A percentile compares a stretch with the other conserved stretches of the same genome.
These are phyloP conservation scores for Sycophaga agraensis DNA, from an alignment of 1,140 invertebrate genomes.

Conservation along the genomic window DNA sequence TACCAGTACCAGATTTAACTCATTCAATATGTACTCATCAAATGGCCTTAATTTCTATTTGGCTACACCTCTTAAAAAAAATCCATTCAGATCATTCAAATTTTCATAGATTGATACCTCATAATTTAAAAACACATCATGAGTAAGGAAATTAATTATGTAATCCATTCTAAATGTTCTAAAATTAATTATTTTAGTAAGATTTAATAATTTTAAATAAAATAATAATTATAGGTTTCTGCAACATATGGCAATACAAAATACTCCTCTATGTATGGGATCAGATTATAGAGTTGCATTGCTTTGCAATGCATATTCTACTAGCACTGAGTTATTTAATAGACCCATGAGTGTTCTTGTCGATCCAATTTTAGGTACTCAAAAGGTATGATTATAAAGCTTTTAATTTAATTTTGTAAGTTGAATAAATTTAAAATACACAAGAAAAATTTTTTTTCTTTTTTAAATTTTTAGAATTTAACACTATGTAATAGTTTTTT, in stretches of 20 bases:
- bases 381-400: slow-evolving; percentile 60
- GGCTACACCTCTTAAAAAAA: slow-evolving; percentile 94
- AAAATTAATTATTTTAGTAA: background rate
- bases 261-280: slow-evolving; percentile 68
- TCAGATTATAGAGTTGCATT: slow-evolving; percentile 88
- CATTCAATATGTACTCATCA: slow-evolving; percentile 85
- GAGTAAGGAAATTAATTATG: slow-evolving; percentile 62
- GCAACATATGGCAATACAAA: slow-evolving; percentile 77
- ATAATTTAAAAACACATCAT: slow-evolving; percentile 80
- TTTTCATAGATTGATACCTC: slow-evolving; percentile 77
- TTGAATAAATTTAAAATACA: too few relatives aligned
- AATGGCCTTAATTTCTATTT: slow-evolving; percentile 93
- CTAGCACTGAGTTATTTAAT: slow-evolving; percentile 81
- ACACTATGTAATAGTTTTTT: too few relatives aligned
- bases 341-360: slow-evolving; percentile 86
- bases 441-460: too few relatives aligned
- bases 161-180: too few relatives aligned
- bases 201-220: slow-evolving; percentile 11
- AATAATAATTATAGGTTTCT: slow-evolving; percentile 65
- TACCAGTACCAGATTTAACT: slow-evolving; percentile 86
- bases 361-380: slow-evolving; percentile 82
- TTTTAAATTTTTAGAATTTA: too few relatives aligned
- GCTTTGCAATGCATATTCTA: slow-evolving; percentile 93
- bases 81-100: slow-evolving; percentile 80
- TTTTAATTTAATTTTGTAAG: background rate